phyloP scores from a whole-genome alignment of 2,797 vertebrate species.

The Chaetodon trifasciatus region DNA sequence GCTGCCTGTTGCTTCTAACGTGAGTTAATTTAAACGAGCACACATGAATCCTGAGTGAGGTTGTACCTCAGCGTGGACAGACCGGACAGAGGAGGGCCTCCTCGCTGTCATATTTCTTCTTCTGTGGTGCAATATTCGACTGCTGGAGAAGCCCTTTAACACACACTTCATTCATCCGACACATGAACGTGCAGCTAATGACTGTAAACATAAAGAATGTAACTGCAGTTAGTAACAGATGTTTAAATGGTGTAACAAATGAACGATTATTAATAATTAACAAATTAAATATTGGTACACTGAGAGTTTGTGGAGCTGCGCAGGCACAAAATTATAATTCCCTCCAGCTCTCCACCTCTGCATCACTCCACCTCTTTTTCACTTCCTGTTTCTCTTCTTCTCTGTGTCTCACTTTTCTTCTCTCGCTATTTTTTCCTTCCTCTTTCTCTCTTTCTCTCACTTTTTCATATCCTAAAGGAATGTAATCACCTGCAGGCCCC shows the following conservation, averaged over 20 bases:
- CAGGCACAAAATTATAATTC: not conserved
- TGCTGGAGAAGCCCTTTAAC: not conserved
- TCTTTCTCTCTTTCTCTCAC: not conserved
- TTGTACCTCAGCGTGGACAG: no score
- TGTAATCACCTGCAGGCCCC: slow-evolving; percentile 63
- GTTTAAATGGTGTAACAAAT: slow-evolving; percentile 17
- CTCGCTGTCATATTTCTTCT: no score
- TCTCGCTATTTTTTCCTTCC: not conserved
- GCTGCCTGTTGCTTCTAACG: no score
- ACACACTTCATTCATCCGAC: not conserved
- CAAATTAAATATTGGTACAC: not conserved
- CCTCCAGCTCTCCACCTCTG: slow-evolving; percentile 3
- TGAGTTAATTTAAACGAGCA: no score
- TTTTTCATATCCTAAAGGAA: slow-evolving; percentile 38
- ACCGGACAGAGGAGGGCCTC: no score
- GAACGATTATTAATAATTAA: slow-evolving; percentile 19
- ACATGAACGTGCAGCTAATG: not conserved
- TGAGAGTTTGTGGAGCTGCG: not conserved
- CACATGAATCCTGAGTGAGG: no score
- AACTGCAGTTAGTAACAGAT: not conserved
- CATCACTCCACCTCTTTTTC: not conserved
- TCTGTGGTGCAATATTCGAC: no score
- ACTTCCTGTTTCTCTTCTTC: slow-evolving; percentile 29
- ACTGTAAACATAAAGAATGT: not conserved
- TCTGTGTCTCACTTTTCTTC: no score